Evolutionary conservation across 2,888 invertebrate species (phyloP).

Genomic region (Temnothorax rugatulus): DNA sequence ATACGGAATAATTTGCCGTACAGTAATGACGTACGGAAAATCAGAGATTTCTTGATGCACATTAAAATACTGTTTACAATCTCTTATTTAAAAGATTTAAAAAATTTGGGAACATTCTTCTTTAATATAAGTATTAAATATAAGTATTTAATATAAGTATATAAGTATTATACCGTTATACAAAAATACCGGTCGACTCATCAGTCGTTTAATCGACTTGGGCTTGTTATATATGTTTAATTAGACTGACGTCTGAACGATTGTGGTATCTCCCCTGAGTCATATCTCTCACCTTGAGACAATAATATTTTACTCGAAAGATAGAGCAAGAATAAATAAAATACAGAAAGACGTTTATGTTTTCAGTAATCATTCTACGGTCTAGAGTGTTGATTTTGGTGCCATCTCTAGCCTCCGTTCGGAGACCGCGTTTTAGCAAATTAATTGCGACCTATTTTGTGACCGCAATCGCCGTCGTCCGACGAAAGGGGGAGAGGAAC

Average conservation of each 20-base stretch:
- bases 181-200: background rate
- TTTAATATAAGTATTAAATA: too few species aligned
- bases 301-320: background rate
- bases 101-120: background rate
- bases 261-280: constrained; percentile 12
- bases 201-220: background rate
- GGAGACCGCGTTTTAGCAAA: background rate
- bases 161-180: background rate
- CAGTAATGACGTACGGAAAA: background rate
- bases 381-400: background rate
- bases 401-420: background rate
- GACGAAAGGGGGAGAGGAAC: constrained; percentile 13
- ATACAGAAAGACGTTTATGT: too few species aligned
- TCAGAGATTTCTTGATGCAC: background rate
- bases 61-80: background rate
- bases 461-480: constrained; percentile 39
- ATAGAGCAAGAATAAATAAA: background rate
- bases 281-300: constrained; percentile 19
- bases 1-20: background rate
- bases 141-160: too few species aligned
- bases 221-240: background rate
- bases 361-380: background rate
- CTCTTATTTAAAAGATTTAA: background rate
- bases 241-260: background rate
- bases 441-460: constrained; percentile 53